These are phyloP conservation scores for Poicephalus gulielmi DNA, from an alignment of 2,113 vertebrate genomes.

Conservation along the genomic window DNA sequence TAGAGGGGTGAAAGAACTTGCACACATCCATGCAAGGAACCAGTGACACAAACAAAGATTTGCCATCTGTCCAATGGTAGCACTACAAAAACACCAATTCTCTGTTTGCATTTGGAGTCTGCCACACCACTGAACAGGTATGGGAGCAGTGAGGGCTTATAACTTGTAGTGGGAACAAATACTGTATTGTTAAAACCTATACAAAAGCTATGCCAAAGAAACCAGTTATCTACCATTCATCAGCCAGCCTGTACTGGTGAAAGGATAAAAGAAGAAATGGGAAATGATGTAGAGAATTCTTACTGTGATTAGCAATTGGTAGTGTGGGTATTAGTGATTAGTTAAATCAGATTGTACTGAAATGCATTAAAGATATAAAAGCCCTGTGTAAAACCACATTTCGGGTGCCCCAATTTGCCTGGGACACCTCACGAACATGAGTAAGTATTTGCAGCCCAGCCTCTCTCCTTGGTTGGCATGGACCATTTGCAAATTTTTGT, in stretches of 20 bases:
- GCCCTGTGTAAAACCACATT: background rate
- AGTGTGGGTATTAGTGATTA: background rate
- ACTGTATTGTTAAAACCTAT: background rate
- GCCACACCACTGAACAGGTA: background rate
- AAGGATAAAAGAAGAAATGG: background rate
- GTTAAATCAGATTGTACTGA: background rate
- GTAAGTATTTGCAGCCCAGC: background rate
- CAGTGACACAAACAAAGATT: background rate
- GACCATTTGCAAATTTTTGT: rapidly evolving
- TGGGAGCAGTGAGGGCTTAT: background rate
- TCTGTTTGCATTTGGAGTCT: background rate
- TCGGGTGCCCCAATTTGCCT: background rate
- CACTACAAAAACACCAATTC: background rate
- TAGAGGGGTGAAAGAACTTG: background rate
- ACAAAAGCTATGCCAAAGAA: background rate
- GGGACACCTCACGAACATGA: background rate
- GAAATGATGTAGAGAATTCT: background rate
- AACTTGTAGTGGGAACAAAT: background rate
- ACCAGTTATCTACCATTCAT: background rate
- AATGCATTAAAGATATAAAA: background rate
- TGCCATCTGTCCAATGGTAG: background rate
- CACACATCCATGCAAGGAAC: background rate
- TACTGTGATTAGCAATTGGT: background rate
- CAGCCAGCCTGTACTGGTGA: background rate
- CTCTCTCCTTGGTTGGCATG: background rate